Base-by-base conservation (phyloP, 2,113 vertebrate species). In the Cavia porcellus region DNA sequence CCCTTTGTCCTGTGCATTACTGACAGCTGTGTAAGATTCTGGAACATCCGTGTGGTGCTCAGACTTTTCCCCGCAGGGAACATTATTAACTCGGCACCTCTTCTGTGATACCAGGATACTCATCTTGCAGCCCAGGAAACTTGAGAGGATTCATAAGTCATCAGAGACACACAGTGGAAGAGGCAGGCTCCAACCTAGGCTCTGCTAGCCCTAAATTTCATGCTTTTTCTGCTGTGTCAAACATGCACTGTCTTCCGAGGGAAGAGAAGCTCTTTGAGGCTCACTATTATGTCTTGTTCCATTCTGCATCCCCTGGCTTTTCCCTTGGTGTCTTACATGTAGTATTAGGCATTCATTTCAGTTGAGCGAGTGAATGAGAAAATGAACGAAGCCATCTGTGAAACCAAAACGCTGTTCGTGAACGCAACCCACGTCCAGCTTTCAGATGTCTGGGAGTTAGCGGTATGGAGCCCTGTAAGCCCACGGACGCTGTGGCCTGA, bases 231-330 rank as follows among this genome's bases (percentile, higher is more conserved):
- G 14, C 14, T 1, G 6, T 32, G 5, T 22, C 57, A 7, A 22
- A 32, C 0, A 3, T 30, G 30, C 2, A 0, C 32, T 35, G 57
- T 81, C 45, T 74, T 25, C 35, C 32, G 11, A 20, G 3, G 0
- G 66, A 24, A 17, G 1, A 4, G 22, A 32, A 90, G 28, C 35
- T 38, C 59, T 70, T 15, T 22, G 66, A 96, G 52, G 19, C 22
- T 32, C 22, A n/a, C 28, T 35, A 45, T 32, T 11, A 1, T 17
- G 1, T 68, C 64, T 85, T 42, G 1, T 47, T 55, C 19, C 22
- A 0, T 22, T 55, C 30, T 55, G 9, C 14, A 45, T 55, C 55
- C 25, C 42, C 68, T 42, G 74, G 59, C 59, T 79, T 85, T 13
- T 15, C 47, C 64, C 50, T n/a, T 14, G 4, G 30, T 68, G 28